phyloP scores from a whole-genome alignment of 2,113 vertebrate genomes.

The Gallinago jamesoni region DNA sequence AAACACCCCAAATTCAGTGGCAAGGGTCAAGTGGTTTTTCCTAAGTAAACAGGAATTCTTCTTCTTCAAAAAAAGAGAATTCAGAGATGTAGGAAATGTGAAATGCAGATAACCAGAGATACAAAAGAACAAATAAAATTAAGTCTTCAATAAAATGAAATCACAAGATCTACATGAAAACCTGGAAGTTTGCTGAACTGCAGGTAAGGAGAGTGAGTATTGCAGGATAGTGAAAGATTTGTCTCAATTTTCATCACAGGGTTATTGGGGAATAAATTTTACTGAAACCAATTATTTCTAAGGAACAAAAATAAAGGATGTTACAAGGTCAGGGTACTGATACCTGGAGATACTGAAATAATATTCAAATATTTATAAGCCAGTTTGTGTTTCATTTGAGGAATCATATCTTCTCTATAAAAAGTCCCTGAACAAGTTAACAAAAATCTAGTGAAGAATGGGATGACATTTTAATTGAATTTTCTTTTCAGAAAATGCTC shows the following conservation, averaged over 20 bases:
- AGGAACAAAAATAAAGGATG: background rate
- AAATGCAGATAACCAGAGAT: background rate
- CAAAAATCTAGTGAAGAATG: background rate
- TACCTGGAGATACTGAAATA: background rate
- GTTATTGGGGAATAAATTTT: background rate
- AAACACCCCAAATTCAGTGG: background rate
- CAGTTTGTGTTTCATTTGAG: background rate
- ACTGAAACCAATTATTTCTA: background rate
- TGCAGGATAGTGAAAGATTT: background rate
- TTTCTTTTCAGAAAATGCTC: background rate
- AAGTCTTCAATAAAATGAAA: background rate
- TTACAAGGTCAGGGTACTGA: background rate
- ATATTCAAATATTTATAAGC: background rate
- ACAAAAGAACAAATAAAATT: background rate
- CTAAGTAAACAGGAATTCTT: background rate
- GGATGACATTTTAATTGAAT: background rate
- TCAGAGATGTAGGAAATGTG: background rate
- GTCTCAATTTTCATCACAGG: background rate
- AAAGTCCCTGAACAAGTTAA: background rate
- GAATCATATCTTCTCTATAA: background rate
- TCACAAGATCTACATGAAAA: background rate
- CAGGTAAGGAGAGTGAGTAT: background rate
- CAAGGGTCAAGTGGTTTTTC: background rate
- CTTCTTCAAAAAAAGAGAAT: background rate
- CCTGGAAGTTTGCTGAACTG: background rate